Conservation (phyloP, 2,888 invertebrate genomes). For the Aphidius colemani region DNA sequence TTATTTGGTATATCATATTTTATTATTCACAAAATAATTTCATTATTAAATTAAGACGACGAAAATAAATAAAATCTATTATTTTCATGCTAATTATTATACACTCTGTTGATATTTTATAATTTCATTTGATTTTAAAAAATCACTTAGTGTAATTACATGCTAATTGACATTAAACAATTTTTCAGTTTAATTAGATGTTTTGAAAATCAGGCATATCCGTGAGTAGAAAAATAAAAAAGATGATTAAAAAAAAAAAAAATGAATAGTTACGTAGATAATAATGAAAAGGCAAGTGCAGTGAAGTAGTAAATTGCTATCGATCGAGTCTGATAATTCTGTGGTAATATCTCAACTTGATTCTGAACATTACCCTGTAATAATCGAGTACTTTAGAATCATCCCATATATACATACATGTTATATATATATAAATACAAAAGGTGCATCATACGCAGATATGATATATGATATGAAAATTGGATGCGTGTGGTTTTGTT, state of each 20-base stretch:
- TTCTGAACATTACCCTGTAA: constrained; percentile 3
- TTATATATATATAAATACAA: not conserved
- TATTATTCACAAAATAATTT: no score
- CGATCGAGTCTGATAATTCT: constrained; percentile 5
- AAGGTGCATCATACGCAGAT: not conserved
- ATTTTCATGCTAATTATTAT: no score
- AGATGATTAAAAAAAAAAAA: no score
- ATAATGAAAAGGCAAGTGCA: constrained; percentile 6
- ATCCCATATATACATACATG: not conserved
- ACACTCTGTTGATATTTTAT: not conserved
- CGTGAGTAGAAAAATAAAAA: no score
- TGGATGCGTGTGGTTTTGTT: not conserved
- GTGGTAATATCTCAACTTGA: constrained; percentile 11
- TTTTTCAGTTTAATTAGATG: no score
- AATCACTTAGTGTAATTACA: not conserved
- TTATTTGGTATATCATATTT: no score
- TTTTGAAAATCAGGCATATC: no score
- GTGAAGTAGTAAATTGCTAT: constrained; percentile 15
- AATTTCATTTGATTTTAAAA: not conserved
- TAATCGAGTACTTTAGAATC: not conserved
- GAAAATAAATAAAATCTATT: no score
- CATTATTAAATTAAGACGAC: no score
- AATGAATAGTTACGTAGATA: no score
- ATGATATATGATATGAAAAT: not conserved
- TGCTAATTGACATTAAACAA: no score